Evolutionary conservation across 1,140 invertebrate genomes (phyloP).

Genomic region (Drosophila varians): DNA sequence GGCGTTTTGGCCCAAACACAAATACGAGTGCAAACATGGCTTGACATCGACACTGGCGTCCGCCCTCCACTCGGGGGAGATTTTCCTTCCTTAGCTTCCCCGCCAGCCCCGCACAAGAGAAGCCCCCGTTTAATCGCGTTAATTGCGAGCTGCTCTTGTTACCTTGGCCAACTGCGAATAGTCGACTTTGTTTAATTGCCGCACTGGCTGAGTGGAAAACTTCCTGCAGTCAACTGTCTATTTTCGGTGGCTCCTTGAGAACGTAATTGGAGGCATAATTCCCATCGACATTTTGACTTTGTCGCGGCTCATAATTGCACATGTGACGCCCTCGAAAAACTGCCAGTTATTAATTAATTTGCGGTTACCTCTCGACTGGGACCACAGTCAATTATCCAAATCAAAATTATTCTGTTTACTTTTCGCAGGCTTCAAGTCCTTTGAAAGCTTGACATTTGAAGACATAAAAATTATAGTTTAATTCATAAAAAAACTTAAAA

Average conservation of each 20-base stretch:
- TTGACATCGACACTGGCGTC: slow-evolving; percentile 47
- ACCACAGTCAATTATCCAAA: slow-evolving; percentile 56
- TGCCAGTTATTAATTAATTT: slow-evolving; percentile 70
- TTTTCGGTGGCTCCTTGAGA: slow-evolving; percentile 38
- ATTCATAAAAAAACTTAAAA: background rate
- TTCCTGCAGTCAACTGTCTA: slow-evolving; percentile 52
- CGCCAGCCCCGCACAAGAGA: no score
- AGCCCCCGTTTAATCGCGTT: slow-evolving; percentile 68
- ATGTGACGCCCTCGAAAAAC: slow-evolving; percentile 20
- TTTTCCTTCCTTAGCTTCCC: slow-evolving; percentile 7
- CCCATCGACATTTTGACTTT: slow-evolving; percentile 54
- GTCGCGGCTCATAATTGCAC: slow-evolving; percentile 64
- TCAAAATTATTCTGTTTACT: slow-evolving; percentile 36
- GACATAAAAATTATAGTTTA: background rate
- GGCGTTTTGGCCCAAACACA: slow-evolving; percentile 45
- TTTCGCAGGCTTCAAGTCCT: slow-evolving; percentile 5
- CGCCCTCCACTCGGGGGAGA: slow-evolving; percentile 1
- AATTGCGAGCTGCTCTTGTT: slow-evolving; percentile 75
- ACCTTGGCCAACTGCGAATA: slow-evolving; percentile 58
- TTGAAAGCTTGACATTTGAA: background rate
- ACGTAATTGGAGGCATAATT: slow-evolving; percentile 53
- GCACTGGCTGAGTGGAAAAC: slow-evolving; percentile 24
- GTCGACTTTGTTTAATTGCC: slow-evolving; percentile 63
- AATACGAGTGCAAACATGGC: slow-evolving; percentile 37
- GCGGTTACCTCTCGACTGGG: slow-evolving; percentile 39